Evolutionary conservation across 2,888 invertebrate species (phyloP).

Genomic region (Odontomyia ornata): DNA sequence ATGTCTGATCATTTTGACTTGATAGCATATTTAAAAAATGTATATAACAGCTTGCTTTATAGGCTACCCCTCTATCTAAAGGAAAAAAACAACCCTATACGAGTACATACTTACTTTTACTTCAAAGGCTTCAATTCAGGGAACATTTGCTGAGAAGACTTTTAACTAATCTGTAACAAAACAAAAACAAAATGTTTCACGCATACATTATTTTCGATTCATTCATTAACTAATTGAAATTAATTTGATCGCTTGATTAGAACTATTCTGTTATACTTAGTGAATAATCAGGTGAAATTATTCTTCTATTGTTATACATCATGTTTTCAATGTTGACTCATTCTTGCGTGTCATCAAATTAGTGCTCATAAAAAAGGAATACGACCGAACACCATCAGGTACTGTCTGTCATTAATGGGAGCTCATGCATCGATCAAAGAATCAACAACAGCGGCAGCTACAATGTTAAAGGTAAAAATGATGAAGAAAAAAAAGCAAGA

Average conservation of each 20-base stretch:
- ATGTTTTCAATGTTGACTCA: conserved; percentile 20
- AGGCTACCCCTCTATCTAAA: no score
- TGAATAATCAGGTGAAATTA: conserved; percentile 23
- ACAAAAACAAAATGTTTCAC: no score
- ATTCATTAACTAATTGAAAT: conserved; percentile 32
- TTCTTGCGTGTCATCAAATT: conserved; percentile 44
- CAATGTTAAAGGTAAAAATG: background rate
- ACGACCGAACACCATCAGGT: conserved; percentile 18
- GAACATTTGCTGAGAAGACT: no score
- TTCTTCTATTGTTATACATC: conserved; percentile 4
- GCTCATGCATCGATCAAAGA: conserved; percentile 38
- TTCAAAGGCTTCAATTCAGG: no score
- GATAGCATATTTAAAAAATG: no score
- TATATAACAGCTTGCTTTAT: no score
- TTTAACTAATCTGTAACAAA: no score
- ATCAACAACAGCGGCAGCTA: conserved; percentile 23
- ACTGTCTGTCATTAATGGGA: conserved; percentile 40
- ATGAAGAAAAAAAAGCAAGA: background rate
- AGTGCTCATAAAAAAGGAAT: conserved; percentile 39
- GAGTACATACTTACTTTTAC: no score
- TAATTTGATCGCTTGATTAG: conserved; percentile 40
- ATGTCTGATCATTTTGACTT: no score
- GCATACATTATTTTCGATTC: background rate
- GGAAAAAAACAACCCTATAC: no score
- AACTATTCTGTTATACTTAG: background rate